These are phyloP conservation scores for Morphnarchus princeps DNA, from an alignment of 2,113 vertebrate species.

Conservation along the genomic window DNA sequence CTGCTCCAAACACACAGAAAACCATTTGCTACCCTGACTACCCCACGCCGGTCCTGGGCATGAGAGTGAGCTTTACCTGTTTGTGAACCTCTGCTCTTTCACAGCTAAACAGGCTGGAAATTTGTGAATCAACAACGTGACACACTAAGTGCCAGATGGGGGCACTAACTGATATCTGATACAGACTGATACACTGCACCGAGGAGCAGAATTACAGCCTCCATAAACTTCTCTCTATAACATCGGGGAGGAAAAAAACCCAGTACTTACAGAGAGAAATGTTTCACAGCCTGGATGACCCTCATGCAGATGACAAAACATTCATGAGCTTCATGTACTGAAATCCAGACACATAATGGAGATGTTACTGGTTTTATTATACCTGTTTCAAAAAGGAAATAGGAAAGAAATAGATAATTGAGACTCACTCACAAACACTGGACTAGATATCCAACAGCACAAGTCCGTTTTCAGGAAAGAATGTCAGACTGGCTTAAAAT, in stretches of 20 bases:
- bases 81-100: background rate
- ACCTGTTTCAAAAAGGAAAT: background rate
- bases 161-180: background rate
- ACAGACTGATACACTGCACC: accelerated
- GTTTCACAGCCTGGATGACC: background rate
- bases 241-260: background rate
- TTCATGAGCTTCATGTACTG: background rate
- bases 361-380: background rate
- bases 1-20: background rate
- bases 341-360: background rate
- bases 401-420: background rate
- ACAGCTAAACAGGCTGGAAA: background rate
- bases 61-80: background rate
- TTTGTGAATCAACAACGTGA: too few relatives aligned
- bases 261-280: background rate
- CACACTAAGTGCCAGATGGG: background rate
- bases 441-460: background rate
- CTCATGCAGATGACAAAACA: background rate
- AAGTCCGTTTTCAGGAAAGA: background rate
- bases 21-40: background rate
- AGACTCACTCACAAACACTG: background rate
- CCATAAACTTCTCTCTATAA: background rate
- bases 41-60: too few relatives aligned
- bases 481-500: background rate
- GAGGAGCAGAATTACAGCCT: background rate